Conservation (phyloP, 37 sponge, comb jelly and placozoan species). For the Corticium candelabrum region DNA sequence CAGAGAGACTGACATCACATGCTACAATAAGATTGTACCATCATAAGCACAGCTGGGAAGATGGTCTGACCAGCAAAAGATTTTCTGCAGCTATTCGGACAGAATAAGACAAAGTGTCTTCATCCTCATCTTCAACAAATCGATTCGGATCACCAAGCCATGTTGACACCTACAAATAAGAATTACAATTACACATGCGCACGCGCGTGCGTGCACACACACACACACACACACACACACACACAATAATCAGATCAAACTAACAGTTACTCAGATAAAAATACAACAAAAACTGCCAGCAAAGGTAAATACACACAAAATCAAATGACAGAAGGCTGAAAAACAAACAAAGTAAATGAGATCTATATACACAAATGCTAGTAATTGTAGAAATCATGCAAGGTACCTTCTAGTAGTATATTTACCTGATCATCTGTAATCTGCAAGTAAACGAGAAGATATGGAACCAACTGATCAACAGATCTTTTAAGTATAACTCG, state of each 20-base stretch:
- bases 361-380: too few relatives aligned
- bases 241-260: too few relatives aligned
- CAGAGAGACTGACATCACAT: not conserved
- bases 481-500: not conserved
- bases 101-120: slow-evolving; percentile 8
- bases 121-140: slow-evolving; percentile 10
- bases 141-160: not conserved
- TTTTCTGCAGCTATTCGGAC: not conserved
- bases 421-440: not conserved
- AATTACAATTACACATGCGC: not conserved
- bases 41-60: too few relatives aligned
- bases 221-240: slow-evolving; percentile 1
- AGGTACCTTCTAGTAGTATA: too few relatives aligned
- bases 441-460: not conserved
- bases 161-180: not conserved
- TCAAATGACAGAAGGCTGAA: too few relatives aligned
- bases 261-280: not conserved
- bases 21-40: too few relatives aligned
- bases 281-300: too few relatives aligned
- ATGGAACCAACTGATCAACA: not conserved
- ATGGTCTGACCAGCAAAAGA: slow-evolving; percentile 1
- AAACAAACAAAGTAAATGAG: too few relatives aligned
- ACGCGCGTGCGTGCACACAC: not conserved
- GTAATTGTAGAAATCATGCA: too few relatives aligned
- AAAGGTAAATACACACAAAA: too few relatives aligned